These are phyloP conservation scores for Dugesia japonica DNA, from an alignment of 2,888 invertebrate species.

Conservation along the genomic window DNA sequence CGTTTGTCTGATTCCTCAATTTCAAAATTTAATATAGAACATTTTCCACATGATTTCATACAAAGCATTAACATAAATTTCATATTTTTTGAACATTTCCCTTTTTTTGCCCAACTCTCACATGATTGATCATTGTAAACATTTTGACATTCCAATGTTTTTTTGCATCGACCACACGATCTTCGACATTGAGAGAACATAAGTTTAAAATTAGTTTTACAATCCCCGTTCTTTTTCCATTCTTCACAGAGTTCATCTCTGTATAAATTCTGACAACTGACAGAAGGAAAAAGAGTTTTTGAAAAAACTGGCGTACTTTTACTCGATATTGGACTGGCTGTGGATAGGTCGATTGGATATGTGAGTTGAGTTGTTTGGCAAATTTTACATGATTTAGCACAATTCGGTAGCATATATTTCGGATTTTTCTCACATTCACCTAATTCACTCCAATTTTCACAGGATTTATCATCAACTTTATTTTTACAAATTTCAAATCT, in stretches of 20 bases:
- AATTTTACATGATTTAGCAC: slow-evolving; percentile 3
- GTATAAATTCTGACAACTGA: background rate
- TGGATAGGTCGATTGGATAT: no score
- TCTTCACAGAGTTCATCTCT: background rate
- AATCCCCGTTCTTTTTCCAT: background rate
- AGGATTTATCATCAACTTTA: background rate
- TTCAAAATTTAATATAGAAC: background rate
- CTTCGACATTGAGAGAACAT: background rate
- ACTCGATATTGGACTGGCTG: background rate
- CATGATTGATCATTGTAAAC: background rate
- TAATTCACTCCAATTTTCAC: background rate
- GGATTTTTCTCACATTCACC: slow-evolving; percentile 22
- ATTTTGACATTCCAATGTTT: slow-evolving; percentile 20
- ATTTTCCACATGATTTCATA: slow-evolving; percentile 7
- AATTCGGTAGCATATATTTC: background rate
- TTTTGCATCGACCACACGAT: background rate
- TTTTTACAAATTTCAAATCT: background rate
- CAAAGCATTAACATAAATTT: background rate
- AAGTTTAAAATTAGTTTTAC: background rate
- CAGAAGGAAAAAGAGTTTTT: background rate
- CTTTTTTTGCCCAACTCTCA: slow-evolving; percentile 13
- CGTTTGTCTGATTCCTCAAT: background rate
- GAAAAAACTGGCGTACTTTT: background rate
- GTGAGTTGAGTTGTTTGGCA: background rate
- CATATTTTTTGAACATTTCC: slow-evolving; percentile 20